Percentiles rank a stretch among this genome's conserved stretches.
These are phyloP conservation scores for Colossoma macropomum DNA, from an alignment of 2,113 vertebrate species.

Conservation along the genomic window DNA sequence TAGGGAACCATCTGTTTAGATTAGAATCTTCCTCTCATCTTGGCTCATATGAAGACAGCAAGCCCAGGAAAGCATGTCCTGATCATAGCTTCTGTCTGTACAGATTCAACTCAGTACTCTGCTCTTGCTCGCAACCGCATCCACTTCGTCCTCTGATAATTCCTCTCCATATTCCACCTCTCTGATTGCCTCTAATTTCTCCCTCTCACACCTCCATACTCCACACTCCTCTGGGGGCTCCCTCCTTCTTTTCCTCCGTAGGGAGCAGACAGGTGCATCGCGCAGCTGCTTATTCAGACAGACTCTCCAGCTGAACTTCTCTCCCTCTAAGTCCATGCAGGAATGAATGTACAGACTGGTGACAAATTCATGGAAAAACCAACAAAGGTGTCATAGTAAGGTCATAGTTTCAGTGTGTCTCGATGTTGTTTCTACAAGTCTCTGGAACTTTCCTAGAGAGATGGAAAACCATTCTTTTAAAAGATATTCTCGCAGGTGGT, in stretches of 20 bases:
- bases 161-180: background rate
- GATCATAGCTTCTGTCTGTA: background rate
- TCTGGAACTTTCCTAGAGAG: too few species aligned
- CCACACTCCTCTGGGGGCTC: background rate
- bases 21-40: background rate
- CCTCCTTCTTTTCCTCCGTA: background rate
- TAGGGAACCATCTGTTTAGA: background rate
- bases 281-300: constrained; percentile 10
- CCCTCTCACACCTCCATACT: background rate
- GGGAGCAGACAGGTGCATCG: background rate
- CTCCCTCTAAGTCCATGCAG: background rate
- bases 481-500: too few species aligned
- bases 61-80: background rate
- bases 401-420: too few species aligned
- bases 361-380: too few species aligned
- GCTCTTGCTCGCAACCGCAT: background rate
- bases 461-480: too few species aligned
- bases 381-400: too few species aligned
- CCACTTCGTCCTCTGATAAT: background rate
- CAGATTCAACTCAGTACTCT: background rate
- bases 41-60: background rate
- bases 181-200: background rate
- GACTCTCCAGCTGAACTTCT: background rate
- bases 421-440: too few species aligned
- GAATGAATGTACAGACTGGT: too few species aligned